Percentiles rank a stretch among this genome's conserved stretches.
phyloP scores from a whole-genome alignment of 2,888 invertebrate genomes.

The Sarcophaga carnaria region DNA sequence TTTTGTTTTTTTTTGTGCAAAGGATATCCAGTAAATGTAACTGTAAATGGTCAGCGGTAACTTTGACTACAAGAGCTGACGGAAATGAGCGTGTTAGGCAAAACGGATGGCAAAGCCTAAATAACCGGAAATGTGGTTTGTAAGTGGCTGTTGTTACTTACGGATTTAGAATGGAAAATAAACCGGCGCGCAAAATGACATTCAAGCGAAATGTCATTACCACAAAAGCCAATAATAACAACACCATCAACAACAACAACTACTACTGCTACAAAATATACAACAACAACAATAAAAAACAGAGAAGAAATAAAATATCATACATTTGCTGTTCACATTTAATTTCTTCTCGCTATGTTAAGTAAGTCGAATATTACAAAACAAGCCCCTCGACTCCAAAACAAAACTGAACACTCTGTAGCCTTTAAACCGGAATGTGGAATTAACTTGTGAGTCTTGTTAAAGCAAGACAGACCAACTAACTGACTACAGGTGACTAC shows the following conservation, averaged over 20 bases:
- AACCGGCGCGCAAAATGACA: slow-evolving; percentile 46
- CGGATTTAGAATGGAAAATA: slow-evolving; percentile 35
- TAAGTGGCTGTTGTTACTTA: slow-evolving; percentile 63
- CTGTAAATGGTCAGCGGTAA: not conserved
- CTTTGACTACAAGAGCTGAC: slow-evolving; percentile 44
- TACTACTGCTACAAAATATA: not conserved
- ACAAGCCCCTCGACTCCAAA: not conserved
- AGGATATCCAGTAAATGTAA: not conserved
- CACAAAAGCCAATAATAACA: slow-evolving; percentile 54
- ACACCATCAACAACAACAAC: slow-evolving; percentile 7
- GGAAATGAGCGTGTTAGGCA: slow-evolving; percentile 69
- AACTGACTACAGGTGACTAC: not conserved
- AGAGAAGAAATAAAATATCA: not conserved
- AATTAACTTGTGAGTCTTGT: slow-evolving; percentile 19
- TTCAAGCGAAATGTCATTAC: slow-evolving; percentile 59
- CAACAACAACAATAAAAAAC: slow-evolving; percentile 1
- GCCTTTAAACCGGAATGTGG: slow-evolving; percentile 25
- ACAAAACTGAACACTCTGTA: too few species aligned
- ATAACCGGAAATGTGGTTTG: slow-evolving; percentile 71
- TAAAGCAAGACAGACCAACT: slow-evolving; percentile 9
- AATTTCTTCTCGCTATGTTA: not conserved
- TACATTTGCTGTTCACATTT: not conserved
- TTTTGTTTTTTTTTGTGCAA: not conserved
- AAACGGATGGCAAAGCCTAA: slow-evolving; percentile 71
- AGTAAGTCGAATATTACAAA: not conserved